Conservation (phyloP, 2,888 invertebrate genomes). For the Ommatoiulus sabulosus region DNA sequence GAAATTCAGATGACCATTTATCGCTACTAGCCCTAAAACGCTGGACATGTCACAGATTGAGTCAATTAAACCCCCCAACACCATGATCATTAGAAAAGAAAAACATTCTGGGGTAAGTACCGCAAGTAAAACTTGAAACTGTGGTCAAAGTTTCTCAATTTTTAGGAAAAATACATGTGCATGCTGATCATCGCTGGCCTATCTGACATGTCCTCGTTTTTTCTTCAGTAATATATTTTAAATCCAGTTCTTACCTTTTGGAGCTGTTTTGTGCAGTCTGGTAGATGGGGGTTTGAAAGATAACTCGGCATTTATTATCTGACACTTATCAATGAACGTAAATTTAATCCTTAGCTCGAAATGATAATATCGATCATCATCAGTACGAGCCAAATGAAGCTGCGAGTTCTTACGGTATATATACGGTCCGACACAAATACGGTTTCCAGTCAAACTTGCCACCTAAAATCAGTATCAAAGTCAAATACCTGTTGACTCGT, state of each 20-base stretch:
- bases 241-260: neutral
- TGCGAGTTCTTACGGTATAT: neutral
- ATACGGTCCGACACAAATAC: neutral
- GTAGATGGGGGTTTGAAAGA: neutral
- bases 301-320: neutral
- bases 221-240: neutral
- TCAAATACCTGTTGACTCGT: slow-evolving; percentile 4
- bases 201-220: neutral
- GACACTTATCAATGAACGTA: neutral
- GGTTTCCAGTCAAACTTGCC: neutral
- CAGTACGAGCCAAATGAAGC: neutral
- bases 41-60: neutral
- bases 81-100: neutral
- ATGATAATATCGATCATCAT: slow-evolving; percentile 28
- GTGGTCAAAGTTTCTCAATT: neutral
- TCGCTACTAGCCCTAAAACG: neutral
- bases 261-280: neutral
- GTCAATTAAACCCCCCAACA: neutral
- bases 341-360: slow-evolving; percentile 6
- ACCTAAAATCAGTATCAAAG: neutral
- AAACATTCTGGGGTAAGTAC: neutral
- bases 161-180: neutral
- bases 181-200: neutral
- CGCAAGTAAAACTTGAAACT: neutral
- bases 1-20: neutral